These are phyloP conservation scores for Plagodis pulveraria DNA, from an alignment of 2,888 invertebrate genomes.

Conservation along the genomic window DNA sequence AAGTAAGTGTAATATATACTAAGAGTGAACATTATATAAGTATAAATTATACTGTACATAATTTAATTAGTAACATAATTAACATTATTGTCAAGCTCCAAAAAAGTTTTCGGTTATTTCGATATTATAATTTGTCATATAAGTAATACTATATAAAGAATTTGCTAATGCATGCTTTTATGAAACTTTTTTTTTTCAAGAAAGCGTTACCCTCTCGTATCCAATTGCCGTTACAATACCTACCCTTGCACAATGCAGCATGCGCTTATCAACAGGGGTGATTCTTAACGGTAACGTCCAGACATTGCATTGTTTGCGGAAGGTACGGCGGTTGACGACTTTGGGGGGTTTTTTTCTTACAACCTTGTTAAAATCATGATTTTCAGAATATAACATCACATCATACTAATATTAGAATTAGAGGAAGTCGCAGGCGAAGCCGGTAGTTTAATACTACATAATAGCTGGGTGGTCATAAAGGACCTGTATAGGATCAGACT, in stretches of 20 bases:
- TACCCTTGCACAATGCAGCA: constrained; percentile 37
- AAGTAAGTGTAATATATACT: too few relatives aligned
- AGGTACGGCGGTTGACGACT: constrained; percentile 24
- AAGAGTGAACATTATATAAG: too few relatives aligned
- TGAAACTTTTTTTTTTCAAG: constrained; percentile 9
- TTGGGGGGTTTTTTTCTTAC: constrained; percentile 14
- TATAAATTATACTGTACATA: too few relatives aligned
- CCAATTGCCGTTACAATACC: constrained; percentile 28
- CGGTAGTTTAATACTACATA: too few relatives aligned
- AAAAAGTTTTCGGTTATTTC: too few relatives aligned
- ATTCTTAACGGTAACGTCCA: constrained; percentile 35
- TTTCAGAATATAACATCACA: background rate
- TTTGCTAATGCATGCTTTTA: background rate
- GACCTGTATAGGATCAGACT: too few relatives aligned
- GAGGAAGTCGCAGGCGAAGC: too few relatives aligned
- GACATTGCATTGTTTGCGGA: constrained; percentile 33
- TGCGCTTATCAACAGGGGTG: constrained; percentile 32
- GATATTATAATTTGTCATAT: too few relatives aligned
- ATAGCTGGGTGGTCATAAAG: too few relatives aligned
- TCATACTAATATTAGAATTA: too few relatives aligned
- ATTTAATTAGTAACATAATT: too few relatives aligned
- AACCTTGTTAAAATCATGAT: constrained; percentile 3
- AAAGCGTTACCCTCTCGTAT: constrained; percentile 15
- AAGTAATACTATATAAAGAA: background rate
- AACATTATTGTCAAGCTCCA: too few relatives aligned